Evolutionary conservation across 1,140 invertebrate genomes (phyloP).

Genomic region (Heliconius eleuchia): DNA sequence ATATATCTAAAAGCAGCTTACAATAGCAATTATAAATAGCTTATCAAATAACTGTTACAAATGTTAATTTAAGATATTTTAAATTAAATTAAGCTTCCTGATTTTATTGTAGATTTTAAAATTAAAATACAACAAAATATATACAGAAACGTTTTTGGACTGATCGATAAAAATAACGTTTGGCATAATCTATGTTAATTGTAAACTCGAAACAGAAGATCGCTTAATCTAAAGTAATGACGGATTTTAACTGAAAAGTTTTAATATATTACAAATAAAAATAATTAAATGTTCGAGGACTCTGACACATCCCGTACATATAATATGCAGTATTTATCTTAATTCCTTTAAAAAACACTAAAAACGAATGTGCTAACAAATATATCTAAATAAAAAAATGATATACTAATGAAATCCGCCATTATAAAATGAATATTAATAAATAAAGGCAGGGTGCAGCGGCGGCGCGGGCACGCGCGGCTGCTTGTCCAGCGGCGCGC

Average conservation of each 20-base stretch:
- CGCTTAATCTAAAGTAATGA: not conserved
- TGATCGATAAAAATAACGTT: not conserved
- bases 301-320: not conserved
- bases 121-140: not conserved
- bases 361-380: not conserved
- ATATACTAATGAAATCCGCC: not conserved
- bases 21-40: constrained; percentile 30
- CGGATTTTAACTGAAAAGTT: not conserved
- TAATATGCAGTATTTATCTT: not conserved
- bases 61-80: constrained; percentile 7
- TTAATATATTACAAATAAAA: not conserved
- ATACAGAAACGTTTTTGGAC: not conserved
- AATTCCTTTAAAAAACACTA: not conserved
- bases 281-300: not conserved
- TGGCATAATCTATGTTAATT: not conserved
- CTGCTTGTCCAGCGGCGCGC: constrained; percentile 69
- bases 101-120: not conserved
- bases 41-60: constrained; percentile 29
- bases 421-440: constrained; percentile 42
- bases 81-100: not conserved
- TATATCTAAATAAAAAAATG: not conserved
- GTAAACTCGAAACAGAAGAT: not conserved
- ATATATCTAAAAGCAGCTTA: constrained; percentile 35
- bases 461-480: constrained; percentile 65
- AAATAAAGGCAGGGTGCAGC: constrained; percentile 73